These are phyloP conservation scores for Anthopleura xanthogrammica DNA, from an alignment of 92 coral and sea anemone species.

Conservation along the genomic window DNA sequence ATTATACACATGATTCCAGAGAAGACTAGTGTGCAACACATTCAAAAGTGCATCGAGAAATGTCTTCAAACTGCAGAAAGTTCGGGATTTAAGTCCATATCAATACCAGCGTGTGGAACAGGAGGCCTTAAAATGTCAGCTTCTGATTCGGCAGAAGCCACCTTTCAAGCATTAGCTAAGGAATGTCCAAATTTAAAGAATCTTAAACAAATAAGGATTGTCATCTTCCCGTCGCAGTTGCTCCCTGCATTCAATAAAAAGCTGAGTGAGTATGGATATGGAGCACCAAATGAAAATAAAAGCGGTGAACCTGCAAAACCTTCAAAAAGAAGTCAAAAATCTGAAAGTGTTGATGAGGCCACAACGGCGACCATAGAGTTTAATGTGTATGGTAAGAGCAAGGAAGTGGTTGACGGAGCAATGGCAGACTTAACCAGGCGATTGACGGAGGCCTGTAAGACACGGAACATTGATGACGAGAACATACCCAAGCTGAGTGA, in stretches of 20 bases:
- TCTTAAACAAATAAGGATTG: constrained; percentile 50
- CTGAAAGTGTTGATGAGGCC: background rate
- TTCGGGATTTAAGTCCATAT: constrained; percentile 33
- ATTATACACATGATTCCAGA: constrained; percentile 49
- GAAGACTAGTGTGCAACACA: constrained; percentile 12
- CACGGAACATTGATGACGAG: constrained; percentile 38
- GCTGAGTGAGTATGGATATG: constrained; percentile 1
- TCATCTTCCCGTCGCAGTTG: constrained; percentile 46
- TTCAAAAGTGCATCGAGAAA: constrained; percentile 42
- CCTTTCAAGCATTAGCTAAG: constrained; percentile 46
- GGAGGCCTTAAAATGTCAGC: constrained; percentile 45
- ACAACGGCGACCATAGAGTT: constrained; percentile 3
- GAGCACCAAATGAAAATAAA: background rate
- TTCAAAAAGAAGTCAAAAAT: no score
- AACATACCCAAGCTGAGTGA: constrained; percentile 39
- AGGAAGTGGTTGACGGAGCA: constrained; percentile 24
- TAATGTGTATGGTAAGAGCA: constrained; percentile 16
- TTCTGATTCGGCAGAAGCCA: constrained; percentile 45
- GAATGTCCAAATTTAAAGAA: constrained; percentile 8
- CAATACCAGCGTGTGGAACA: constrained; percentile 68
- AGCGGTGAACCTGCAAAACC: background rate
- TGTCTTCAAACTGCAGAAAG: constrained; percentile 49
- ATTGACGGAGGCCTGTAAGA: constrained; percentile 48
- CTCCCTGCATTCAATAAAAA: constrained; percentile 42
- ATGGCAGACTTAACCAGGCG: constrained; percentile 23